A percentile compares a stretch with the other conserved stretches of the same genome.
Evolutionary conservation across 2,113 vertebrate genomes (phyloP).

Genomic region (Panthera tigris): DNA sequence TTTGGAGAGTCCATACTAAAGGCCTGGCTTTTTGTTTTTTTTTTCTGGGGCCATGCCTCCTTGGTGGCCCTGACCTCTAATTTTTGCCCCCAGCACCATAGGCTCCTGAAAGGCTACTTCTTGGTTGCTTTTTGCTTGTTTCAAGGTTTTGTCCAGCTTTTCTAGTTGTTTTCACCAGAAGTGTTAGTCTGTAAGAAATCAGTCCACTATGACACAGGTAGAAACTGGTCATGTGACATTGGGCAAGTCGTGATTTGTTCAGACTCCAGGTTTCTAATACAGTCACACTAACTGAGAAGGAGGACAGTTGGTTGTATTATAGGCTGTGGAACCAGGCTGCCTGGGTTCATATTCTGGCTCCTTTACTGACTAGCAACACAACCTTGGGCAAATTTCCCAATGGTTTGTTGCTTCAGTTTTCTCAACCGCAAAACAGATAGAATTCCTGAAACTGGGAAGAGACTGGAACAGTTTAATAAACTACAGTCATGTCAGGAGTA

Average conservation of each 20-base stretch:
- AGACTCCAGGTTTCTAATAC: background rate
- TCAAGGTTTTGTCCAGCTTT: background rate
- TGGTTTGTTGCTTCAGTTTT: background rate
- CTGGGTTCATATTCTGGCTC: background rate
- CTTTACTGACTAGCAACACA: background rate
- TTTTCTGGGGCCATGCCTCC: background rate
- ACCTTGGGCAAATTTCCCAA: background rate
- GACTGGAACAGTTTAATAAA: background rate
- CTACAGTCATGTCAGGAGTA: background rate
- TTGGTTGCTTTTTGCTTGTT: background rate
- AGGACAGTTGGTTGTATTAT: accelerated
- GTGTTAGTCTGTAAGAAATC: background rate
- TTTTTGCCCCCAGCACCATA: background rate
- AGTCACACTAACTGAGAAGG: background rate
- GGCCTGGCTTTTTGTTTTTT: background rate
- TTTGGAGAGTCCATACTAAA: background rate
- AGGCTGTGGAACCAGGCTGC: background rate
- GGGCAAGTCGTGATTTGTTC: background rate
- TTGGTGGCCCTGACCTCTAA: background rate
- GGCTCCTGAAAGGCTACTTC: background rate
- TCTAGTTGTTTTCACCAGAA: background rate
- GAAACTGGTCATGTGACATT: background rate
- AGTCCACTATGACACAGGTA: background rate
- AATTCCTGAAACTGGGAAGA: background rate
- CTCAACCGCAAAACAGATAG: background rate